A percentile compares a stretch with the other conserved stretches of the same genome.
Conservation (phyloP, 2,888 invertebrate species). For the Nephrotoma appendiculata region DNA sequence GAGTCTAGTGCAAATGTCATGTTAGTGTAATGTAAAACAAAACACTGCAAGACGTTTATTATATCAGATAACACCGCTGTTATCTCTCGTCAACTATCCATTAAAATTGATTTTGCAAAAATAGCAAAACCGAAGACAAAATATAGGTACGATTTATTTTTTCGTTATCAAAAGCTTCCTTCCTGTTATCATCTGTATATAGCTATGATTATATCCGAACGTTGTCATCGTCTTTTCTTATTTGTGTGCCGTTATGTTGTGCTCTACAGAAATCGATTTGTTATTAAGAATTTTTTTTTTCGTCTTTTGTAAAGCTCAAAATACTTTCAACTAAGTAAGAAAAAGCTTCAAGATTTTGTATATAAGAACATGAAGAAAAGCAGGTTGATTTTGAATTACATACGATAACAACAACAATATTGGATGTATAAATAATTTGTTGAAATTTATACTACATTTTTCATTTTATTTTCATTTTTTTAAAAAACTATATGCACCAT, state of each 20-base stretch:
- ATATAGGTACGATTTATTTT: neutral
- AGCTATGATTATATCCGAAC: neutral
- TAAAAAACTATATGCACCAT: neutral
- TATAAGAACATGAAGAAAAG: neutral
- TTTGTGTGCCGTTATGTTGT: neutral
- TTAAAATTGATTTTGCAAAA: neutral
- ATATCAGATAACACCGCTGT: neutral
- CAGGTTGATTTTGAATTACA: neutral
- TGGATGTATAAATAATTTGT: neutral
- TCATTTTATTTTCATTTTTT: neutral
- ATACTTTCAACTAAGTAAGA: neutral
- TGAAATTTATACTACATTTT: neutral
- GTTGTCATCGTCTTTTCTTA: neutral
- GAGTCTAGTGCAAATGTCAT: neutral
- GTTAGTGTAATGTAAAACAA: neutral
- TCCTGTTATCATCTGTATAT: neutral
- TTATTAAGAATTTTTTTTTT: neutral
- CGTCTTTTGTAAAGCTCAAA: neutral
- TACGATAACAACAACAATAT: neutral
- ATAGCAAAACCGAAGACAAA: neutral
- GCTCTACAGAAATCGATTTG: neutral
- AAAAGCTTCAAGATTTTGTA: neutral
- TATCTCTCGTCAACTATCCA: neutral
- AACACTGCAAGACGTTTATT: neutral
- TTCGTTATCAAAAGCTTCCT: neutral